A percentile compares a stretch with the other conserved stretches of the same genome.
Evolutionary conservation across 2,888 invertebrate genomes (phyloP).

Genomic region (Rhagium mordax): DNA sequence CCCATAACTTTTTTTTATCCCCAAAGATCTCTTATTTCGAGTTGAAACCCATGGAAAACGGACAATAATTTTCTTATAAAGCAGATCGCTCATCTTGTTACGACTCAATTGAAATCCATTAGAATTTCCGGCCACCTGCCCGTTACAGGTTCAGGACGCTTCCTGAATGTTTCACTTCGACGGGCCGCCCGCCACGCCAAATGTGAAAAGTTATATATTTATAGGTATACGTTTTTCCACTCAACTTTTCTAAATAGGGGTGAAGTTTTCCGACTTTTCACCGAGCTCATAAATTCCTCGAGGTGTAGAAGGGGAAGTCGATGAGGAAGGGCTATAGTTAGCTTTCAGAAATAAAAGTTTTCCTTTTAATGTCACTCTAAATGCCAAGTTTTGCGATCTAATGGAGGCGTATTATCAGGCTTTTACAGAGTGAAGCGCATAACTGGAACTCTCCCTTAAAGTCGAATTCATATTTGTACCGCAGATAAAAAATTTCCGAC

Average conservation of each 20-base stretch:
- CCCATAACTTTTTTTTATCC: no score
- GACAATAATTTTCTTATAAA: no score
- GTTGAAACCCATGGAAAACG: no score
- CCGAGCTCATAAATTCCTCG: neutral
- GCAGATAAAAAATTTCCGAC: no score
- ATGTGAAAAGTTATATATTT: constrained; percentile 6
- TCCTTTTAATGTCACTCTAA: neutral
- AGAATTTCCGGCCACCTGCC: neutral
- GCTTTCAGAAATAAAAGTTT: neutral
- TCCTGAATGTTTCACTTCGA: neutral
- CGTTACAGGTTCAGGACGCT: neutral
- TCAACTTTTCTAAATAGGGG: neutral
- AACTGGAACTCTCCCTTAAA: no score
- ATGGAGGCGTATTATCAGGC: neutral
- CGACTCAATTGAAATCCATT: neutral
- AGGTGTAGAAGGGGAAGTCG: neutral
- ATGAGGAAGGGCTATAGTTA: neutral
- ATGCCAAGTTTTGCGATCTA: neutral
- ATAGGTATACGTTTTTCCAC: neutral
- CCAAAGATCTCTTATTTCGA: no score
- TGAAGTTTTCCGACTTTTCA: neutral
- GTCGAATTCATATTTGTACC: no score
- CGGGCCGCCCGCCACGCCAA: neutral
- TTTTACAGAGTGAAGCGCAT: no score
- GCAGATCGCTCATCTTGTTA: no score